These are phyloP conservation scores for Heterocephalus glaber DNA, from an alignment of 2,113 vertebrate genomes.

Conservation along the genomic window DNA sequence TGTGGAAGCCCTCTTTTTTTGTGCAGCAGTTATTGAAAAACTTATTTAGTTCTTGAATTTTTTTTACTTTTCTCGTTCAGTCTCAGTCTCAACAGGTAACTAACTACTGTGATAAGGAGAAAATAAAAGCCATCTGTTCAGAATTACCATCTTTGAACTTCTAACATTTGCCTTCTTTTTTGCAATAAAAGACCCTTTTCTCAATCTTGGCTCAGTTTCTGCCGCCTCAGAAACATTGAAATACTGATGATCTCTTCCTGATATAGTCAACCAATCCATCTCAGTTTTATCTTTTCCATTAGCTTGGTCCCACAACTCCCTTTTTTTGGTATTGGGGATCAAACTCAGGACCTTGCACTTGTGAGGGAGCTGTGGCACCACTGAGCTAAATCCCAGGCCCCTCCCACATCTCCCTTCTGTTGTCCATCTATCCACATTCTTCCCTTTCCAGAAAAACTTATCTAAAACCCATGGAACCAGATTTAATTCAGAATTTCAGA, in stretches of 20 bases:
- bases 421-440: not conserved
- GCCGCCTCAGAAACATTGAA: not conserved
- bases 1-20: not conserved
- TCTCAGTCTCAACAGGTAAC: not conserved
- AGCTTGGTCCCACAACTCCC: too few species aligned
- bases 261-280: not conserved
- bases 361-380: too few species aligned
- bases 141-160: not conserved
- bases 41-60: conserved; percentile 1
- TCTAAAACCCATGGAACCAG: not conserved
- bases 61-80: not conserved
- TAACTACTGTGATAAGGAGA: not conserved
- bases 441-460: not conserved
- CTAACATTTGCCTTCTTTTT: not conserved
- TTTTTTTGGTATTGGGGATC: too few species aligned
- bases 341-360: too few species aligned
- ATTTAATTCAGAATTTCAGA: conserved; percentile 17
- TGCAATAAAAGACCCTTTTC: not conserved
- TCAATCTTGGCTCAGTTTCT: not conserved
- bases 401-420: not conserved
- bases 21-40: not conserved
- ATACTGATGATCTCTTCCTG: not conserved
- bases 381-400: too few species aligned
- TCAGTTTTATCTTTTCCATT: not conserved
- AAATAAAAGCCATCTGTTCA: not conserved